A percentile compares a stretch with the other conserved stretches of the same genome.
These are phyloP conservation scores for Crotalus tigris DNA, from an alignment of 2,113 vertebrate genomes.

Conservation along the genomic window DNA sequence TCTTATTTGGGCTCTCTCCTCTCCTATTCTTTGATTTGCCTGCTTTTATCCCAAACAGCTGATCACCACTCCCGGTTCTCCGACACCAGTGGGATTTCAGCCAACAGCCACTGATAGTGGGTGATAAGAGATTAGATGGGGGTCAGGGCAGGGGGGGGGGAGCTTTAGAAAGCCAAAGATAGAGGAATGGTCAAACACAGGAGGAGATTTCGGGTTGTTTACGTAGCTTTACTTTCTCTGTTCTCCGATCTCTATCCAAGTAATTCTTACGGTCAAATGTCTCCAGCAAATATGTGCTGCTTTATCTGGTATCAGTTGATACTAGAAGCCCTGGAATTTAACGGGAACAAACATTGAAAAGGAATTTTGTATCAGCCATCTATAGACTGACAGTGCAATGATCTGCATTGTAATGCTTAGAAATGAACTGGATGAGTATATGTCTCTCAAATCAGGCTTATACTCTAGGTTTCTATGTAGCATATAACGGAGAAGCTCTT, in stretches of 20 bases:
- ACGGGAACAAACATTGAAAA: neutral
- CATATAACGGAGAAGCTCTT: neutral
- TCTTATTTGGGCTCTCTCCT: neutral
- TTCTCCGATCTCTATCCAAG: neutral
- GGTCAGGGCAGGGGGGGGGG: no score
- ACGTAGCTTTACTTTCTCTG: neutral
- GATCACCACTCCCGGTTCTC: neutral
- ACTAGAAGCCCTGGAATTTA: no score
- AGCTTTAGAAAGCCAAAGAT: neutral
- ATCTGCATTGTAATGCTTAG: neutral
- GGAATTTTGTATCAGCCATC: neutral
- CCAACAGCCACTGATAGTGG: neutral
- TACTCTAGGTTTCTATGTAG: neutral
- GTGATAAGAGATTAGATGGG: constrained; percentile 6
- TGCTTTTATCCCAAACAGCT: neutral
- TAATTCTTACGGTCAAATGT: neutral
- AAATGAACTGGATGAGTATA: neutral
- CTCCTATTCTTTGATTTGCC: neutral
- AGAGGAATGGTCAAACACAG: neutral
- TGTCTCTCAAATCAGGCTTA: neutral
- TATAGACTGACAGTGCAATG: neutral
- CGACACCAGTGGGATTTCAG: neutral
- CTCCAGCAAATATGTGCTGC: neutral
- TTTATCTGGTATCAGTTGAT: neutral
- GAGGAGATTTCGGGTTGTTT: neutral